Conservation (phyloP, 2,888 invertebrate species). For the Polydrusus cervinus region DNA sequence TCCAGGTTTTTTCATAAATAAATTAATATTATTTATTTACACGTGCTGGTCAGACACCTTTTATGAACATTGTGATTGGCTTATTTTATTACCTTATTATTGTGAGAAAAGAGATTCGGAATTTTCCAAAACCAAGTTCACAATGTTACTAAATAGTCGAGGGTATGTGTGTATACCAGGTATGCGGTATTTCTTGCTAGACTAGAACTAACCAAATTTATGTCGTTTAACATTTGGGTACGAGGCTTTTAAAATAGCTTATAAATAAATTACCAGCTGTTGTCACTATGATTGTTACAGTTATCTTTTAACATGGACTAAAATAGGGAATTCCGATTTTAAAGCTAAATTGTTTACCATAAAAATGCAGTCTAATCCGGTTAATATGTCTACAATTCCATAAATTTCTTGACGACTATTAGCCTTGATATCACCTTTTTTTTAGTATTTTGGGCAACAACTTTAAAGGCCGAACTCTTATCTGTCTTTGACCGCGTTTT, state of each 20-base stretch:
- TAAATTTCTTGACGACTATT: too few relatives aligned
- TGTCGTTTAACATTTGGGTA: background rate
- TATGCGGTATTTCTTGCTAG: slow-evolving; percentile 1
- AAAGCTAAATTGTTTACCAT: too few relatives aligned
- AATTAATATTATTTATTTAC: background rate
- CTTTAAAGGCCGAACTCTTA: too few relatives aligned
- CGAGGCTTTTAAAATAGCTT: background rate
- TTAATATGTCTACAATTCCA: too few relatives aligned
- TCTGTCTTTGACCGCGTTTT: too few relatives aligned
- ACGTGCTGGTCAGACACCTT: background rate
- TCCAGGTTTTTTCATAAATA: too few relatives aligned
- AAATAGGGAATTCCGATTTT: too few relatives aligned
- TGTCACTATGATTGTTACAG: background rate
- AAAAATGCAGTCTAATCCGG: too few relatives aligned
- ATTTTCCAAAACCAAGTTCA: background rate
- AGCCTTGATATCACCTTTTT: too few relatives aligned
- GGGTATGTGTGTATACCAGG: too few relatives aligned
- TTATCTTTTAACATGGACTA: too few relatives aligned
- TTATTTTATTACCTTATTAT: background rate
- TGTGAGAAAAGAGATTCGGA: slow-evolving; percentile 1
- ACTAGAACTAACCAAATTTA: background rate
- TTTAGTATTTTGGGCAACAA: too few relatives aligned
- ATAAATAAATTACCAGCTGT: background rate
- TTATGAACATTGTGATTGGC: background rate
- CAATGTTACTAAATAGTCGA: background rate